Percentiles rank a stretch among this genome's conserved stretches.
Evolutionary conservation across 2,113 vertebrate species (phyloP).

Genomic region (Gracilinanus agilis): DNA sequence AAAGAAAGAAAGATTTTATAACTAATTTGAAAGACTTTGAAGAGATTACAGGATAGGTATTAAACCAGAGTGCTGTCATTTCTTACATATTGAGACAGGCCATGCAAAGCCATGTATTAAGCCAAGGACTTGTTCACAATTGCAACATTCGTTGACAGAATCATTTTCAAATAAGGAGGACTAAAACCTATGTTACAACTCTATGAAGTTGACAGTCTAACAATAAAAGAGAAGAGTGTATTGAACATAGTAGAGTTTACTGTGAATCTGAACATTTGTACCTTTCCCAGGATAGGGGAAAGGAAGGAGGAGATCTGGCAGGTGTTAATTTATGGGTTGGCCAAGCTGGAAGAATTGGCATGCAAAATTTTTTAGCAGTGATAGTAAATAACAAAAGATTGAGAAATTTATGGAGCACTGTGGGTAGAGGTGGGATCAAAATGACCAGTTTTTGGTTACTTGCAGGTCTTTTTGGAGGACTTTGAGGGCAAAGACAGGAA

Average conservation of each 20-base stretch:
- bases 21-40: background rate
- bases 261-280: constrained; percentile 31
- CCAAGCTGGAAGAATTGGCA: constrained; percentile 30
- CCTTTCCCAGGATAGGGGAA: constrained; percentile 55
- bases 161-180: constrained; percentile 35
- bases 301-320: constrained; percentile 32
- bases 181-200: background rate
- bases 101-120: background rate
- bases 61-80: background rate
- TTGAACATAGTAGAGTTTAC: constrained; percentile 23
- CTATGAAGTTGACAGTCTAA: constrained; percentile 12
- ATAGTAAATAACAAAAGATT: constrained; percentile 46
- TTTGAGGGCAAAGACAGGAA: constrained; percentile 20
- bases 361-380: constrained; percentile 35
- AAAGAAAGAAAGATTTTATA: background rate
- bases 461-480: constrained; percentile 10
- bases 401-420: constrained; percentile 51
- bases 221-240: constrained; percentile 31
- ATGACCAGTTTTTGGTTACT: constrained; percentile 51
- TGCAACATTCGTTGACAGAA: background rate
- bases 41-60: background rate
- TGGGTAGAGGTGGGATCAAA: constrained; percentile 40
- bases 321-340: constrained; percentile 39
- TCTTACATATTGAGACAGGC: background rate
- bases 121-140: background rate